phyloP scores from a whole-genome alignment of 1,140 invertebrate species.

The Cydia strobilella region DNA sequence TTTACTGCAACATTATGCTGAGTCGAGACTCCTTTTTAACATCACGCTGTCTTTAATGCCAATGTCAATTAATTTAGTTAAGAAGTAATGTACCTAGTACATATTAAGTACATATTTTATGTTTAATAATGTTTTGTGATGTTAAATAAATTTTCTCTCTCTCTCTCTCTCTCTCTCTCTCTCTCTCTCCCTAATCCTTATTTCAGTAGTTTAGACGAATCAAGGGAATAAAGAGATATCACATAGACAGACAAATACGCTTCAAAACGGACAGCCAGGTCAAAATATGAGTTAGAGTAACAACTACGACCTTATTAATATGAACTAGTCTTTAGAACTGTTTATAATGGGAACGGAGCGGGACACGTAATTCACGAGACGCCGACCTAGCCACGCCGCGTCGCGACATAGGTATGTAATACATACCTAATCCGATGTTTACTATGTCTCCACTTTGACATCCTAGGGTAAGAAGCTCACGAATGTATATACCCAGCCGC shows the following conservation, averaged over 20 bases:
- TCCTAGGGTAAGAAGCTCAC: background rate
- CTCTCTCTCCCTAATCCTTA: too few species aligned
- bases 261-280: background rate
- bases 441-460: background rate
- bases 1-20: too few species aligned
- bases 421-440: background rate
- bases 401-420: background rate
- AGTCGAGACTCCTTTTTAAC: too few species aligned
- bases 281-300: background rate
- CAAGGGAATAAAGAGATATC: too few species aligned
- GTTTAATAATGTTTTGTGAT: too few species aligned
- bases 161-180: too few species aligned
- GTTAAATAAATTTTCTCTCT: too few species aligned
- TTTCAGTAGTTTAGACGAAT: background rate
- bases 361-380: slow-evolving; percentile 17
- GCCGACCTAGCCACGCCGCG: slow-evolving; percentile 8
- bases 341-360: slow-evolving; percentile 17
- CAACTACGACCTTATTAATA: background rate
- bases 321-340: background rate
- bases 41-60: too few species aligned
- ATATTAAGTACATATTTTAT: too few species aligned
- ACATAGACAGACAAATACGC: too few species aligned
- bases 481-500: background rate
- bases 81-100: too few species aligned
- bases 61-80: too few species aligned